These are phyloP conservation scores for Physella acuta DNA, from an alignment of 1,140 invertebrate genomes.

Conservation along the genomic window DNA sequence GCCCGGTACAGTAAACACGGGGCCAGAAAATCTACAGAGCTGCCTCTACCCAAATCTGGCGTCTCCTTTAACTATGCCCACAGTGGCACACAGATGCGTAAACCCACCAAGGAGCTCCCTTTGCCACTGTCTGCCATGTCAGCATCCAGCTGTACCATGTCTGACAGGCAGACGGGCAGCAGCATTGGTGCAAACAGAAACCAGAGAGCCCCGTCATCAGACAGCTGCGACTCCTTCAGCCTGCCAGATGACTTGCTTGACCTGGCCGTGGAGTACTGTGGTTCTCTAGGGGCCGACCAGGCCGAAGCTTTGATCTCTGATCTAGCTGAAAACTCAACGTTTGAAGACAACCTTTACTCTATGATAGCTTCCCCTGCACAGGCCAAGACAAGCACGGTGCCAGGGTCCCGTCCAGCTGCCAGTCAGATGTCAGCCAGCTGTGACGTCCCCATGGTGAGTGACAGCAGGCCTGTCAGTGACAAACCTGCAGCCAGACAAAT, in stretches of 20 bases:
- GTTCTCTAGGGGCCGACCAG: conserved; percentile 4
- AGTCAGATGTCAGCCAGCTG: not conserved
- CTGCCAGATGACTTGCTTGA: conserved; percentile 21
- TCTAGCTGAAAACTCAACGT: not conserved
- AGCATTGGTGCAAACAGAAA: too few relatives aligned
- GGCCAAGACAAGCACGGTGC: not conserved
- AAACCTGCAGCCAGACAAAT: not conserved
- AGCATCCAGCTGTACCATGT: not conserved
- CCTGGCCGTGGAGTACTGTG: conserved; percentile 20
- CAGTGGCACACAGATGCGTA: not conserved
- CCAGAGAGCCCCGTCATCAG: not conserved
- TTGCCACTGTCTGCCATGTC: not conserved
- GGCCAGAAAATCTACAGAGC: not conserved
- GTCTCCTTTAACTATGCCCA: not conserved
- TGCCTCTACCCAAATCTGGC: conserved; percentile 3
- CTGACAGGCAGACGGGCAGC: not conserved
- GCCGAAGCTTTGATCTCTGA: conserved; percentile 5
- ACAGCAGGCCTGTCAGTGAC: not conserved
- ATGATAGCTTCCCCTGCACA: not conserved
- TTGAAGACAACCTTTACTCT: conserved; percentile 15
- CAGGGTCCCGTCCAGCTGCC: not conserved
- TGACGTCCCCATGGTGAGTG: not conserved
- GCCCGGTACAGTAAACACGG: not conserved
- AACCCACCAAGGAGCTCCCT: conserved; percentile 17
- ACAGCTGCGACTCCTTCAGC: not conserved